Conservation (phyloP, 2,888 invertebrate species). For the Cynaeus angustus region DNA sequence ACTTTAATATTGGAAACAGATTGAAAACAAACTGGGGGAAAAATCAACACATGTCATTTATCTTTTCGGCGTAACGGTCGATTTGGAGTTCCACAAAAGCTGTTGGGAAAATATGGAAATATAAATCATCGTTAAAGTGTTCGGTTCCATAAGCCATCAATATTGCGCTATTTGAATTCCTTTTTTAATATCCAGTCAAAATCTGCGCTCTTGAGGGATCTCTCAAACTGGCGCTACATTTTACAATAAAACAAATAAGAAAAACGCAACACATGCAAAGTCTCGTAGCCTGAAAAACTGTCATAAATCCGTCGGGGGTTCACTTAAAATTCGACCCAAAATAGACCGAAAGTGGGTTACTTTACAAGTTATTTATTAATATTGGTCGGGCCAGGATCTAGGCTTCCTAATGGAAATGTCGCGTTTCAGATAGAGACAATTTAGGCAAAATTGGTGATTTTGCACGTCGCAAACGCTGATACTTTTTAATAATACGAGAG, state of each 20-base stretch:
- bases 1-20: neutral
- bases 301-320: slow-evolving; percentile 21
- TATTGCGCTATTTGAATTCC: too few species aligned
- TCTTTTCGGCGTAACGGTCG: slow-evolving; percentile 7
- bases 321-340: slow-evolving; percentile 16
- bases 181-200: too few species aligned
- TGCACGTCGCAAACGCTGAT: neutral
- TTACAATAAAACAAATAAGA: neutral
- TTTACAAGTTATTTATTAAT: slow-evolving; percentile 17
- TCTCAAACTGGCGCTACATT: too few species aligned
- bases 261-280: neutral
- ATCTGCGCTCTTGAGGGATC: too few species aligned
- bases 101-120: slow-evolving; percentile 23
- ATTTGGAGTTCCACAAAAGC: slow-evolving; percentile 7
- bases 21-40: neutral
- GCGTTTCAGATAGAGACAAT: slow-evolving; percentile 4
- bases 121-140: slow-evolving; percentile 30
- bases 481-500: slow-evolving; percentile 9
- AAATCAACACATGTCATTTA: slow-evolving; percentile 15
- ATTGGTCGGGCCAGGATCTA: slow-evolving; percentile 7
- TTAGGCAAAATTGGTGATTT: slow-evolving; percentile 7
- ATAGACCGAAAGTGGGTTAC: slow-evolving; percentile 15
- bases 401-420: slow-evolving; percentile 24
- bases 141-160: neutral
- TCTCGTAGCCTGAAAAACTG: slow-evolving; percentile 18